These are phyloP conservation scores for Microtus pennsylvanicus DNA, from an alignment of 2,113 vertebrate genomes.

Conservation along the genomic window DNA sequence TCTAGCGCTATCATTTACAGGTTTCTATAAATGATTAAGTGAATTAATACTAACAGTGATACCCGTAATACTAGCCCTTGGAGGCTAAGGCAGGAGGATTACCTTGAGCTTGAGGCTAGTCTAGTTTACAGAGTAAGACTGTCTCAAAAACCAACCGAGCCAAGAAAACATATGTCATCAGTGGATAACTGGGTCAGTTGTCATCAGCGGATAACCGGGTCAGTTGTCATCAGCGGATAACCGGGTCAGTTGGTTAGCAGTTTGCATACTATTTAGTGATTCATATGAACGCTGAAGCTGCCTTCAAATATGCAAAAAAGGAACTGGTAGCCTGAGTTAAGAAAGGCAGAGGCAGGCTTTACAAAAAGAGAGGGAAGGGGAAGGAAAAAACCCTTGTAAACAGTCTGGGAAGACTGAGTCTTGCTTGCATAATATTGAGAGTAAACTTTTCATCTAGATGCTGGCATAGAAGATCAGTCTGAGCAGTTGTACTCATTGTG, in stretches of 20 bases:
- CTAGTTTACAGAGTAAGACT: background rate
- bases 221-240: background rate
- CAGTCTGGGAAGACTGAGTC: background rate
- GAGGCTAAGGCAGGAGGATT: background rate
- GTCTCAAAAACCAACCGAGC: background rate
- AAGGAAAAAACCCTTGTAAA: background rate
- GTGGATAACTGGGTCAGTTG: background rate
- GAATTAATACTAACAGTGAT: background rate
- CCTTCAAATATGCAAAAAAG: slow-evolving; percentile 3
- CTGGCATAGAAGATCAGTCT: background rate
- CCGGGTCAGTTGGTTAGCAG: background rate
- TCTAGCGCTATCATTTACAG: background rate
- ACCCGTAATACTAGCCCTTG: background rate
- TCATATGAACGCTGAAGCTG: background rate
- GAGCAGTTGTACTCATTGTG: background rate
- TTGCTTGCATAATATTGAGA: slow-evolving; percentile 17
- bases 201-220: background rate
- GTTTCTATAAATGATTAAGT: slow-evolving; percentile 13
- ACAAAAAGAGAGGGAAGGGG: background rate
- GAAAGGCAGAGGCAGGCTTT: background rate
- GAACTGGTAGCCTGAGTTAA: background rate
- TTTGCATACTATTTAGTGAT: background rate
- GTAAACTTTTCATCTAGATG: background rate
- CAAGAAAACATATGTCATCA: background rate
- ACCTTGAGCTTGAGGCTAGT: background rate